Evolutionary conservation across 2,113 vertebrate genomes (phyloP).

Genomic region (Entosphenus tridentatus): DNA sequence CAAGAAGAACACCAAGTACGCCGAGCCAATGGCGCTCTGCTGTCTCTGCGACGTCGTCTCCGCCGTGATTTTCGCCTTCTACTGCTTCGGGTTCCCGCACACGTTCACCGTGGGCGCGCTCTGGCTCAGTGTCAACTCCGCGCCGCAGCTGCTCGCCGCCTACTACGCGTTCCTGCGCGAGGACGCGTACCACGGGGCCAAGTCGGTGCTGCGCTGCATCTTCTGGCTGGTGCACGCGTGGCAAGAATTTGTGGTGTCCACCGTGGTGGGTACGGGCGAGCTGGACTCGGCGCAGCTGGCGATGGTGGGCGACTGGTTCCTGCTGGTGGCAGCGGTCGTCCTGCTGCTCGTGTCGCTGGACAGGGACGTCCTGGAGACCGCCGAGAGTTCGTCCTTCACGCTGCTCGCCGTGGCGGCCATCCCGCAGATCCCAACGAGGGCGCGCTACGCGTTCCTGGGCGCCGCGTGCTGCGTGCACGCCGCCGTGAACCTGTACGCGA

Average conservation of each 20-base stretch:
- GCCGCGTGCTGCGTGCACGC: constrained; percentile 7
- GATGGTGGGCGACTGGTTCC: constrained; percentile 10
- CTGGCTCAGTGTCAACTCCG: constrained; percentile 10
- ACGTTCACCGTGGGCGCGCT: constrained; percentile 11
- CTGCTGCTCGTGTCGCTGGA: constrained; percentile 9
- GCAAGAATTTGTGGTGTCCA: constrained; percentile 9
- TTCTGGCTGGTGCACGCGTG: constrained; percentile 11
- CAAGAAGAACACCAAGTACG: constrained; percentile 13
- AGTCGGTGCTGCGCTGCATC: constrained; percentile 9
- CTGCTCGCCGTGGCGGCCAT: constrained; percentile 8
- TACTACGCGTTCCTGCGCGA: constrained; percentile 11
- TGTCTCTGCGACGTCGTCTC: constrained; percentile 11
- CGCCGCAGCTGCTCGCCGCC: constrained; percentile 10
- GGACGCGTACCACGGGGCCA: constrained; percentile 10
- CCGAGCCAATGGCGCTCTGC: constrained; percentile 11
- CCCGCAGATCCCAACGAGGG: constrained; percentile 9
- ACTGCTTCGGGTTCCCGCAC: constrained; percentile 11
- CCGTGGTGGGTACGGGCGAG: too few species aligned
- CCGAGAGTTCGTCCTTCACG: constrained; percentile 9
- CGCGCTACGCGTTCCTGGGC: constrained; percentile 9
- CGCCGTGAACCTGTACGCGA: constrained; percentile 8
- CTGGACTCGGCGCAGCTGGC: too few species aligned
- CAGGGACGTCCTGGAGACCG: constrained; percentile 9
- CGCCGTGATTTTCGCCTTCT: constrained; percentile 10
- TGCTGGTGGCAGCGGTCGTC: constrained; percentile 9